These are phyloP conservation scores for Anniella stebbinsi DNA, from an alignment of 2,797 vertebrate species.

Conservation along the genomic window DNA sequence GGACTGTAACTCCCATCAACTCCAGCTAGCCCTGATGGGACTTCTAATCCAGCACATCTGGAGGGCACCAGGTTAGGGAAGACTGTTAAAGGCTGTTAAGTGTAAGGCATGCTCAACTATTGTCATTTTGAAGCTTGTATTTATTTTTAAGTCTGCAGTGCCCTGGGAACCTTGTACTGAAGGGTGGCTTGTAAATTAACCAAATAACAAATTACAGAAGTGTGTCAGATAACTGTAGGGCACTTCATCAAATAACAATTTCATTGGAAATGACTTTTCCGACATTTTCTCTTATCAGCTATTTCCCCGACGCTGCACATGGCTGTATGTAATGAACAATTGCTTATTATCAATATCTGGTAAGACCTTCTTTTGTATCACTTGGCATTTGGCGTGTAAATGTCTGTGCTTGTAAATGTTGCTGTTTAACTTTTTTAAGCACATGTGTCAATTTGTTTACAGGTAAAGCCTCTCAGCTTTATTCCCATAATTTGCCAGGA, in stretches of 20 bases:
- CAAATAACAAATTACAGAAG: conserved; percentile 3
- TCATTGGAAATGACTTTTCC: neutral
- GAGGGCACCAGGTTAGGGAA: neutral
- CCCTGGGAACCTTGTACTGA: neutral
- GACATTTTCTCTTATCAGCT: conserved; percentile 81
- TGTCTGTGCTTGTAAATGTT: conserved; percentile 9
- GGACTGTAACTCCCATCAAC: neutral
- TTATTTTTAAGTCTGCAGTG: neutral
- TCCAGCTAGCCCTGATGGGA: neutral
- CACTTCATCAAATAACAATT: conserved; percentile 34
- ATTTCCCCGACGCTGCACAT: conserved; percentile 95
- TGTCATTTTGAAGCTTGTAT: neutral
- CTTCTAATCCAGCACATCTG: neutral
- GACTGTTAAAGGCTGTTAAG: neutral
- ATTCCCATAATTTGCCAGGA: conserved; percentile 94
- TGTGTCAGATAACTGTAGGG: conserved; percentile 12
- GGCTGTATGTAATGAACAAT: conserved; percentile 99
- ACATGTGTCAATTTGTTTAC: conserved; percentile 64
- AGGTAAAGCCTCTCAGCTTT: conserved; percentile 99
- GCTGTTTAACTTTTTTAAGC: conserved; percentile 39
- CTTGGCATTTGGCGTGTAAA: conserved; percentile 29
- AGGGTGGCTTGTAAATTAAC: neutral
- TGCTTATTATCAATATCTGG: conserved; percentile 97
- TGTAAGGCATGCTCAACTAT: neutral
- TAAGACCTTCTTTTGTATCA: conserved; percentile 76